These are phyloP conservation scores for Camelus dromedarius DNA, from an alignment of 2,113 vertebrate species.

Conservation along the genomic window DNA sequence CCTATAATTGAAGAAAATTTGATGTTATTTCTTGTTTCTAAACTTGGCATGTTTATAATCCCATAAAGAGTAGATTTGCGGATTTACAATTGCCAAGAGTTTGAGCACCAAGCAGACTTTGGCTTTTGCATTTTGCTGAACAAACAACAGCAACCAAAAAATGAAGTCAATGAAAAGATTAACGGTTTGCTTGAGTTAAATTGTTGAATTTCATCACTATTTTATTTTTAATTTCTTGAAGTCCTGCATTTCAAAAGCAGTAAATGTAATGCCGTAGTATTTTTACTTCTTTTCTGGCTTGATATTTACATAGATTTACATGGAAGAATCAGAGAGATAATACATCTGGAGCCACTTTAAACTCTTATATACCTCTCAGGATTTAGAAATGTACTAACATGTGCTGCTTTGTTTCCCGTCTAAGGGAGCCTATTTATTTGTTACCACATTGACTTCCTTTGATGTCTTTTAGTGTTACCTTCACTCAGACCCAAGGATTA, in stretches of 20 bases:
- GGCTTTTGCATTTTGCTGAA: constrained; percentile 61
- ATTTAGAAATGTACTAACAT: background rate
- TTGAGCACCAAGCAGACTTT: background rate
- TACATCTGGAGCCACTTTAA: constrained; percentile 4
- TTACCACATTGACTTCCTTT: constrained; percentile 15
- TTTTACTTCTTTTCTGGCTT: constrained; percentile 12
- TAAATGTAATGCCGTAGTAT: background rate
- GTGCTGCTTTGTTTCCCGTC: background rate
- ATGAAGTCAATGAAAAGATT: constrained; percentile 51
- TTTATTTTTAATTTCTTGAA: constrained; percentile 57
- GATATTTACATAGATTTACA: constrained; percentile 29
- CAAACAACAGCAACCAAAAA: constrained; percentile 10
- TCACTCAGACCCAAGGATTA: constrained; percentile 12
- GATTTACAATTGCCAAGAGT: background rate
- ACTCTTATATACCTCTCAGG: background rate
- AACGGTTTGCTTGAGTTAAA: constrained; percentile 29
- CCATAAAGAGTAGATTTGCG: background rate
- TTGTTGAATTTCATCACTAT: constrained; percentile 10
- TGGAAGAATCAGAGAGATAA: background rate
- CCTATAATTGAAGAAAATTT: background rate
- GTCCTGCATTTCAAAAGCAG: constrained; percentile 34
- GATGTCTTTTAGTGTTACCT: constrained; percentile 48
- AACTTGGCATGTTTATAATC: background rate
- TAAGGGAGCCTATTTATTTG: background rate
- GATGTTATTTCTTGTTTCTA: constrained; percentile 19